phyloP scores from a whole-genome alignment of 1,140 invertebrate genomes.

The Hermatobates lingyangjiaoensis region DNA sequence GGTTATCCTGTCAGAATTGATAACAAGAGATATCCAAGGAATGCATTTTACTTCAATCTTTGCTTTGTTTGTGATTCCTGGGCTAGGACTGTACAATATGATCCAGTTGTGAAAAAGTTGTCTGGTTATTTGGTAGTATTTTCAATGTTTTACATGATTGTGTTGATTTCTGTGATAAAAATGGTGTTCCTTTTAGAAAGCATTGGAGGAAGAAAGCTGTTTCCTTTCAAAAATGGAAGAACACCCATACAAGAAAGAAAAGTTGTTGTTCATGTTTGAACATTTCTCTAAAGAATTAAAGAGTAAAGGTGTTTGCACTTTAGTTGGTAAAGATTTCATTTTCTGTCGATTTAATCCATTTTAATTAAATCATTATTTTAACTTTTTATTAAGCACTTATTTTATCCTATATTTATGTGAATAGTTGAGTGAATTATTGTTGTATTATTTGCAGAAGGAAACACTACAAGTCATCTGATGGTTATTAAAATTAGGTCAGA shows the following conservation, averaged over 20 bases:
- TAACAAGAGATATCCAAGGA: slow-evolving; percentile 75
- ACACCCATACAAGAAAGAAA: slow-evolving; percentile 29
- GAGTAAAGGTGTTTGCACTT: slow-evolving; percentile 49
- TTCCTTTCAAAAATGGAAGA: slow-evolving; percentile 51
- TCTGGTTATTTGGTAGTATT: slow-evolving; percentile 64
- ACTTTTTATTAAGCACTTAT: neutral
- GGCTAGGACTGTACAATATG: slow-evolving; percentile 76
- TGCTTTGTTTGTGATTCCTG: slow-evolving; percentile 85
- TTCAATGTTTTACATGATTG: no score
- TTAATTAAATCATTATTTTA: slow-evolving; percentile 10
- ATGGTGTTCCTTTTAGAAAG: slow-evolving; percentile 32
- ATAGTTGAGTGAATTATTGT: neutral
- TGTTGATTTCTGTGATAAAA: no score
- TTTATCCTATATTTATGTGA: neutral
- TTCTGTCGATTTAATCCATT: slow-evolving; percentile 11
- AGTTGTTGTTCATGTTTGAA: slow-evolving; percentile 50
- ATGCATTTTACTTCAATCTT: slow-evolving; percentile 86
- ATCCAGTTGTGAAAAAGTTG: slow-evolving; percentile 80
- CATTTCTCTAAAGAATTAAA: slow-evolving; percentile 65
- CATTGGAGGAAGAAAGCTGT: slow-evolving; percentile 59
- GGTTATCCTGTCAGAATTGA: slow-evolving; percentile 85
- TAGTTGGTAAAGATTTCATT: slow-evolving; percentile 38
- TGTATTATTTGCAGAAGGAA: slow-evolving; percentile 34
- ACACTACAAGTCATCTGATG: slow-evolving; percentile 61
- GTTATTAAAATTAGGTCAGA: slow-evolving; percentile 55